Percentiles rank a stretch among this genome's conserved stretches.
These are phyloP conservation scores for Lydus trimaculatus DNA, from an alignment of 2,888 invertebrate species.

Conservation along the genomic window DNA sequence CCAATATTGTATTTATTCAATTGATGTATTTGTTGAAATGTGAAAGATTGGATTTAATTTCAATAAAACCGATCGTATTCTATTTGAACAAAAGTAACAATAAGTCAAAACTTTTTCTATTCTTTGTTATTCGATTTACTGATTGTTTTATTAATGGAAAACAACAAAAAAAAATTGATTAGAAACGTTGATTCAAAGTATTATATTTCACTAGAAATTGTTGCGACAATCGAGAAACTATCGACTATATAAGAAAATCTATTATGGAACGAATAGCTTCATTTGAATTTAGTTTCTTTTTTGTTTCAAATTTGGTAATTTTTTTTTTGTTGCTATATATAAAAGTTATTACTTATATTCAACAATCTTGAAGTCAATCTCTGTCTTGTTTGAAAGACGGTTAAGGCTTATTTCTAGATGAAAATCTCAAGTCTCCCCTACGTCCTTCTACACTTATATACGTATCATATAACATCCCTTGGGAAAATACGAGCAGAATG, in stretches of 20 bases:
- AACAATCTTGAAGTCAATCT: background rate
- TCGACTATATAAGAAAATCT: too few species aligned
- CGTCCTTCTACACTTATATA: background rate
- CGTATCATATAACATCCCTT: background rate
- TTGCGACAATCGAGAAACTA: background rate
- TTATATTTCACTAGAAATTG: background rate
- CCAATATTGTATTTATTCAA: too few species aligned
- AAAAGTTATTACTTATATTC: background rate
- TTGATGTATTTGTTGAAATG: background rate
- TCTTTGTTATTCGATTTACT: background rate
- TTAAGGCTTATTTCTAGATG: background rate
- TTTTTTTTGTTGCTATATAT: background rate
- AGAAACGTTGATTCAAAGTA: background rate
- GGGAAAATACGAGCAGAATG: constrained; percentile 22
- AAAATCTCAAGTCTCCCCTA: background rate
- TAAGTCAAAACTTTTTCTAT: background rate
- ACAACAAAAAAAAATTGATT: background rate
- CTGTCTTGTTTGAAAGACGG: background rate
- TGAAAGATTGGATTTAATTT: background rate
- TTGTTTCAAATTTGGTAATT: background rate
- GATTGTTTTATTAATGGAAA: background rate
- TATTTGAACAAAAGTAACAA: background rate
- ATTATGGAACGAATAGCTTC: too few species aligned
- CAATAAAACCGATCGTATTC: background rate
- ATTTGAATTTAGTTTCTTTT: background rate